Evolutionary conservation across 2,888 invertebrate genomes (phyloP), one percentile per base, ranked within the genome.

Genomic region (Argynnis bischoffii): DNA sequence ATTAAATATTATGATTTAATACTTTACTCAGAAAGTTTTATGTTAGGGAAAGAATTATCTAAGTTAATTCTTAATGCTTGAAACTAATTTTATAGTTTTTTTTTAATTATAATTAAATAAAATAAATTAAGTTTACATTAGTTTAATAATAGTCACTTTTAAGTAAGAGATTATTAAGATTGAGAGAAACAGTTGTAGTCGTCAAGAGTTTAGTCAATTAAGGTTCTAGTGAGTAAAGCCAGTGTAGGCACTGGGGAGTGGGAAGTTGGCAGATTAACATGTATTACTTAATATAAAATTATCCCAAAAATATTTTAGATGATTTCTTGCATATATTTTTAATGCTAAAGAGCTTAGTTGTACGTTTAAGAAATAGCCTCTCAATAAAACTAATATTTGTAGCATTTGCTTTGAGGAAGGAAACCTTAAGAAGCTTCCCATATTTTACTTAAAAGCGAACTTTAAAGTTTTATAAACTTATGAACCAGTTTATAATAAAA

Each of bases 231-330:
- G 59, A 16, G 59, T 5, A 31, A n/a, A 26, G 26, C 31, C n/a
- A 26, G 48, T 48, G 26, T 48, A 41, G 26, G 26, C 31, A n/a
- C n/a, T 6, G 48, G 26, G 47, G n/a, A 59, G 59, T 48, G 59
- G 47, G 48, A 59, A 59, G 48, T 59, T 48, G 16, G 48, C 26
- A 48, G 16, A 47, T 47, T 59, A 59, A 59, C 57, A 47, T 59
- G 59, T 48, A 16, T 41, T 41, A 35, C 5, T 55, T 59, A n/a
- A 26, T 26, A 59, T 59, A n/a, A 48, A 48, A 26, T 59, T 26
- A 16, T 31, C 2, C 0, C 35, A 41, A 41, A 41, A 41, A 41
- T 41, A 8, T 35, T 41, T 41, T 11, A 41, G 2, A 41, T 41
- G 35, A 41, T 41, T 8, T 41, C 35, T 41, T 41, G 35, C 35